These are phyloP conservation scores for Phyllotreta striolata DNA, from an alignment of 2,888 invertebrate species.

Conservation along the genomic window DNA sequence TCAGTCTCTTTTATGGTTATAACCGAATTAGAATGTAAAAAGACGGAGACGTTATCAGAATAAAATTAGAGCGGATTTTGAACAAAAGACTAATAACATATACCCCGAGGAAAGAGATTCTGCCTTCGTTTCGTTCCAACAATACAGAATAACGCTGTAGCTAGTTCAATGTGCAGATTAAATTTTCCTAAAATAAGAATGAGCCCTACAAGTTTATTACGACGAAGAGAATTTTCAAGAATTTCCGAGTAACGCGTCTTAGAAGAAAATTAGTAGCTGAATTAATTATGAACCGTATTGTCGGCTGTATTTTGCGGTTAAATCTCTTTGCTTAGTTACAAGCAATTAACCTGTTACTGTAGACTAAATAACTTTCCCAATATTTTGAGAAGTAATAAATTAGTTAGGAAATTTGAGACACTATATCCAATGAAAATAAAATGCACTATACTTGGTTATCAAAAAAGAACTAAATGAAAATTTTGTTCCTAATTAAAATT, in stretches of 20 bases:
- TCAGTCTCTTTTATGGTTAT: too few relatives aligned
- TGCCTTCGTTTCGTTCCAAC: slow-evolving; percentile 17
- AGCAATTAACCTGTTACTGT: too few relatives aligned
- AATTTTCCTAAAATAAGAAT: slow-evolving; percentile 22
- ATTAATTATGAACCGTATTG: slow-evolving; percentile 20
- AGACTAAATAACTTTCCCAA: too few relatives aligned
- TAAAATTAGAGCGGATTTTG: slow-evolving; percentile 23
- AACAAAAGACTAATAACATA: slow-evolving; percentile 30
- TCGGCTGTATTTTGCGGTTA: slow-evolving; percentile 11
- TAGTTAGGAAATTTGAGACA: too few relatives aligned
- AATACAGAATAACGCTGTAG: slow-evolving; percentile 26
- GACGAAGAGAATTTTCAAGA: slow-evolving; percentile 12
- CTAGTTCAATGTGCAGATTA: slow-evolving; percentile 22
- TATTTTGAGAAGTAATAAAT: too few relatives aligned
- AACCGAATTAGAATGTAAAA: not conserved
- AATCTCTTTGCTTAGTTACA: not conserved
- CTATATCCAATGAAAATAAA: too few relatives aligned
- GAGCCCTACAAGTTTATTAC: slow-evolving; percentile 16
- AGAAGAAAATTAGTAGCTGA: slow-evolving; percentile 17
- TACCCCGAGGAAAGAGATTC: slow-evolving; percentile 22
- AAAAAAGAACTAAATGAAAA: too few relatives aligned
- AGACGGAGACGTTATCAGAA: slow-evolving; percentile 21
- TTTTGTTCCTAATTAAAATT: too few relatives aligned
- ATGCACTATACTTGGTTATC: too few relatives aligned
- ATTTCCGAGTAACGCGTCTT: slow-evolving; percentile 16